phyloP scores from a whole-genome alignment of 1,140 invertebrate species.

The Onthophagus taurus region DNA sequence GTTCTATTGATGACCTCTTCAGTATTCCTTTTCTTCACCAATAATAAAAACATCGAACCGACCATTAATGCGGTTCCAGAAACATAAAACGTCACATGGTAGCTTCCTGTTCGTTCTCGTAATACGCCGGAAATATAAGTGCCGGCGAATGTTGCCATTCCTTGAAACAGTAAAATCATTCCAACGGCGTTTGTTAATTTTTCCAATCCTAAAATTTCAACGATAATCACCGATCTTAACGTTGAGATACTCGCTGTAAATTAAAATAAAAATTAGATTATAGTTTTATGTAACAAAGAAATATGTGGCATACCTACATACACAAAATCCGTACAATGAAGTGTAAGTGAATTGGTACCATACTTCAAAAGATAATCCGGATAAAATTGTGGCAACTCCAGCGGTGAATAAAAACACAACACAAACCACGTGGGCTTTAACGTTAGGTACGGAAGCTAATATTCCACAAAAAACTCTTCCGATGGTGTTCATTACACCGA shows the following conservation, averaged over 20 bases:
- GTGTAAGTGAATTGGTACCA: constrained; percentile 20
- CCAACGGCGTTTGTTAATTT: constrained; percentile 21
- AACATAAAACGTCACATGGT: constrained; percentile 18
- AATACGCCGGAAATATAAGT: constrained; percentile 14
- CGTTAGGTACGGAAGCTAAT: constrained; percentile 22
- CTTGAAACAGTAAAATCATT: constrained; percentile 22
- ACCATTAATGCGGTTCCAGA: constrained; percentile 14
- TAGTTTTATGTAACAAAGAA: background rate
- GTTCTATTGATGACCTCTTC: background rate
- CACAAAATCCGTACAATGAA: constrained; percentile 22
- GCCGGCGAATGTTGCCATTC: constrained; percentile 17
- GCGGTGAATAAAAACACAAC: constrained; percentile 24
- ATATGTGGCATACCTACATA: constrained; percentile 22
- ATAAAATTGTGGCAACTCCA: constrained; percentile 22
- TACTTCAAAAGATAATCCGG: constrained; percentile 17
- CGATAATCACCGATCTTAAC: constrained; percentile 19
- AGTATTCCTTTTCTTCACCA: constrained; percentile 5
- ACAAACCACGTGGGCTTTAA: constrained; percentile 23
- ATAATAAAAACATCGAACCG: constrained; percentile 16
- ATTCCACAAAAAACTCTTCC: constrained; percentile 70
- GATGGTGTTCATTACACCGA: constrained; percentile 82
- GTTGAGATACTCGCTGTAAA: constrained; percentile 21
- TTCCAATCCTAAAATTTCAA: constrained; percentile 21
- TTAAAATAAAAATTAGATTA: background rate
- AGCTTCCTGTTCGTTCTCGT: constrained; percentile 16